phyloP scores from a whole-genome alignment of 2,113 vertebrate genomes.

The Carollia perspicillata region DNA sequence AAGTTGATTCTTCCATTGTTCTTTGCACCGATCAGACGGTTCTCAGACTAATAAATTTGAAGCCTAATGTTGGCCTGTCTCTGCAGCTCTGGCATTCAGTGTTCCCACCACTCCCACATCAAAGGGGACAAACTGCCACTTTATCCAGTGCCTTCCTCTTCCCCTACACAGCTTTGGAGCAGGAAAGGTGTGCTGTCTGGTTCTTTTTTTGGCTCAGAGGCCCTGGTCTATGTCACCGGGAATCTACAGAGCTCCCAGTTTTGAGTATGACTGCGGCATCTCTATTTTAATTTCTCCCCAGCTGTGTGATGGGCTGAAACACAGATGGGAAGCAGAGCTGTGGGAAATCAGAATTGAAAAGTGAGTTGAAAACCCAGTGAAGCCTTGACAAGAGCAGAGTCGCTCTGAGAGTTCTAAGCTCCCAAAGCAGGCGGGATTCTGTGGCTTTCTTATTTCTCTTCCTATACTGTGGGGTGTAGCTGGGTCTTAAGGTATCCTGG shows the following conservation, averaged over 20 bases:
- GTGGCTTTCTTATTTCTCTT: conserved; percentile 20
- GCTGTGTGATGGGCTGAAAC: conserved; percentile 60
- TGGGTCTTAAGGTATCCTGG: not conserved
- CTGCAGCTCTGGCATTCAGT: not conserved
- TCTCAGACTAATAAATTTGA: not conserved
- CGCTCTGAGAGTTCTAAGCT: conserved; percentile 9
- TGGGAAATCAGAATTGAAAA: conserved; percentile 64
- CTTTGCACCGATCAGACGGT: not conserved
- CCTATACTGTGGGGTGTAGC: not conserved
- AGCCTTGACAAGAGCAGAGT: conserved; percentile 42
- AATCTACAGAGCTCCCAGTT: conserved; percentile 13
- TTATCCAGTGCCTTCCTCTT: rapidly evolving
- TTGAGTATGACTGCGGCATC: conserved; percentile 10
- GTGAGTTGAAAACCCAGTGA: conserved; percentile 59
- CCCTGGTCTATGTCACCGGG: not conserved
- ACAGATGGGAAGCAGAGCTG: conserved; percentile 56
- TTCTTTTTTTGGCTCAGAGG: not conserved
- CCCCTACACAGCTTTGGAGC: not conserved
- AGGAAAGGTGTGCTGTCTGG: not conserved
- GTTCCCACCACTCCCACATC: not conserved
- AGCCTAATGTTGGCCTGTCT: not conserved
- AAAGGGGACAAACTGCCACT: not conserved
- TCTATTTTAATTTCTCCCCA: conserved; percentile 67
- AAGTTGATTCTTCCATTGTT: not conserved
- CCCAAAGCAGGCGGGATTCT: not conserved